These are phyloP conservation scores for Nebria brevicollis DNA, from an alignment of 2,888 invertebrate genomes.

Conservation along the genomic window DNA sequence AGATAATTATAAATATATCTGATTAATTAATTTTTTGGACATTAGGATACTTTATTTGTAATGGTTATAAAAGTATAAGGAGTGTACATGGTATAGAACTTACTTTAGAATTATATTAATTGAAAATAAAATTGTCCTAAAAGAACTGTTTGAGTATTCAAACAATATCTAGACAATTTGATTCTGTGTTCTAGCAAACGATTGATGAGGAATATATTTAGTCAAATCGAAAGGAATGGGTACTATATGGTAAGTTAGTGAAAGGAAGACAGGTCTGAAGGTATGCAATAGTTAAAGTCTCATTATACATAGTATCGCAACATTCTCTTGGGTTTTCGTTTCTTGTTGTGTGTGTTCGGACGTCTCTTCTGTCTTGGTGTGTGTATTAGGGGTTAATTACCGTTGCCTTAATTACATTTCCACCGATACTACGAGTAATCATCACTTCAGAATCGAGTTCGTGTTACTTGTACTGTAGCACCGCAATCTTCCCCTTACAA, in stretches of 20 bases:
- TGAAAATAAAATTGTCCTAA: too few species aligned
- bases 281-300: conserved; percentile 45
- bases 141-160: too few species aligned
- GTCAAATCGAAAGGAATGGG: background rate
- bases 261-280: background rate
- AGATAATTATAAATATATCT: too few species aligned
- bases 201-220: background rate
- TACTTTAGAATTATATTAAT: too few species aligned
- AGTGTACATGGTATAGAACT: too few species aligned
- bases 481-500: background rate
- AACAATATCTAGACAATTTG: background rate
- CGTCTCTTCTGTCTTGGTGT: background rate
- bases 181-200: background rate
- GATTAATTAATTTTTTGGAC: too few species aligned
- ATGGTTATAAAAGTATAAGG: too few species aligned
- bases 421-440: conserved; percentile 46
- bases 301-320: conserved; percentile 36
- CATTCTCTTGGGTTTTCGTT: conserved; percentile 14
- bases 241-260: background rate
- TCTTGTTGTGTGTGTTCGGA: background rate
- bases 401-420: conserved; percentile 46
- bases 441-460: conserved; percentile 46
- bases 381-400: conserved; percentile 46
- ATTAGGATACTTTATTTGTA: too few species aligned
- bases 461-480: conserved; percentile 16